Conservation (phyloP, 2,113 vertebrate genomes). For the Melospiza georgiana region DNA sequence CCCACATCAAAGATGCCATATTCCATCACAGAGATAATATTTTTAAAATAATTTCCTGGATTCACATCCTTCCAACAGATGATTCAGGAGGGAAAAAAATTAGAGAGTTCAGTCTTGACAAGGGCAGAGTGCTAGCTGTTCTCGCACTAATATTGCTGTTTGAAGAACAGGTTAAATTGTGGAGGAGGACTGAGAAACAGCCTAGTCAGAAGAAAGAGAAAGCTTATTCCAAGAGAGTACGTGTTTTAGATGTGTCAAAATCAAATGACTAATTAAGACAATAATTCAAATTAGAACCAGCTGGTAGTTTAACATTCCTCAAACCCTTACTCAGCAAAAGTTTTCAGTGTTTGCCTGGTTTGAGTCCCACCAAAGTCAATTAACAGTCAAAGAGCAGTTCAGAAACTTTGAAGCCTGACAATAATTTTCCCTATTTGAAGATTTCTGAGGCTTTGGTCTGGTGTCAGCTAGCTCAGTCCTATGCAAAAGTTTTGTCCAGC, state of each 20-base stretch:
- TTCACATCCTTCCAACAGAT: background rate
- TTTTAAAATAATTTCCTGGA: conserved; percentile 19
- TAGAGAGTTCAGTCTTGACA: conserved; percentile 3
- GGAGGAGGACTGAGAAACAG: background rate
- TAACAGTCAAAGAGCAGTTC: background rate
- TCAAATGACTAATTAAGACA: conserved; percentile 38
- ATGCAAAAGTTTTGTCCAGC: background rate
- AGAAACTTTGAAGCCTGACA: conserved; percentile 4
- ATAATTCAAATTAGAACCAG: conserved; percentile 32
- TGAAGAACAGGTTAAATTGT: conserved; percentile 13
- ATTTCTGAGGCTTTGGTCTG: background rate
- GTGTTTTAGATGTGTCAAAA: conserved; percentile 43
- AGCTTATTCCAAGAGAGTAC: background rate
- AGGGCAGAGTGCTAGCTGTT: background rate
- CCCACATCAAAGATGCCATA: background rate
- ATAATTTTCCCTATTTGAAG: background rate
- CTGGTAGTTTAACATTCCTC: conserved; percentile 21
- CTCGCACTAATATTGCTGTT: background rate
- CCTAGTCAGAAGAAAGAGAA: background rate
- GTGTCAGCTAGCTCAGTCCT: background rate
- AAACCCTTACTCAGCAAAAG: conserved; percentile 36
- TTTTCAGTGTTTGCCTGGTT: background rate
- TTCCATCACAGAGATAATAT: background rate
- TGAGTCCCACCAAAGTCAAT: background rate
- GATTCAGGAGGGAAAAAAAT: conserved; percentile 36